Conservation (phyloP, 2,888 invertebrate species). For the Eupithecia exiguata region DNA sequence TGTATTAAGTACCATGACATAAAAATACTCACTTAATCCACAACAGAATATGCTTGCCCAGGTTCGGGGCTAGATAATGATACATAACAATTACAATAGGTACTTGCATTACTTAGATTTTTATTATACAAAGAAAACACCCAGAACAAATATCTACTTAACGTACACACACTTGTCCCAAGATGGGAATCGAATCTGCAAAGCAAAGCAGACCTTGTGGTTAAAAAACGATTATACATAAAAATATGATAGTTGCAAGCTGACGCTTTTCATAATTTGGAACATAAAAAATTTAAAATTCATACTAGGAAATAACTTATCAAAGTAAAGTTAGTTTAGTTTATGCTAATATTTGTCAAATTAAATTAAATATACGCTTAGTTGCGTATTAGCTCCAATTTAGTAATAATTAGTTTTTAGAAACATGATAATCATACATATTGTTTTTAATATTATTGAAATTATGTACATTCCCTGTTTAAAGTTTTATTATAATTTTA, state of each 20-base stretch:
- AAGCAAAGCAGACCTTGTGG: no score
- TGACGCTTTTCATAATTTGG: neutral
- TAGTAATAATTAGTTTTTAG: constrained; percentile 22
- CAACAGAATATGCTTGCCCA: neutral
- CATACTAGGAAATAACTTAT: neutral
- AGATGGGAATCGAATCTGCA: no score
- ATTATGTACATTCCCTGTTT: constrained; percentile 28
- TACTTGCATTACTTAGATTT: no score
- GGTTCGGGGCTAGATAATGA: no score
- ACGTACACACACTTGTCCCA: no score
- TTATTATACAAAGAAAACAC: no score
- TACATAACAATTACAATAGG: no score
- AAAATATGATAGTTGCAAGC: neutral
- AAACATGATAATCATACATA: neutral
- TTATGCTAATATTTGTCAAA: constrained; percentile 1
- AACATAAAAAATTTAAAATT: neutral
- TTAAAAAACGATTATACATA: no score
- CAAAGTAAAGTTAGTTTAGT: constrained; percentile 1
- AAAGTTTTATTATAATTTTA: constrained; percentile 7
- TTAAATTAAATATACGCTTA: constrained; percentile 7
- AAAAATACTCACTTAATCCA: neutral
- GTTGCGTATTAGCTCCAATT: constrained; percentile 30
- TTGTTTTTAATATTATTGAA: constrained; percentile 26
- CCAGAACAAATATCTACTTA: no score
- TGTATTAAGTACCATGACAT: neutral